Evolutionary conservation across 1,140 invertebrate species (phyloP), one percentile per base, ranked within the genome.

Genomic region (Gryllus bimaculatus): DNA sequence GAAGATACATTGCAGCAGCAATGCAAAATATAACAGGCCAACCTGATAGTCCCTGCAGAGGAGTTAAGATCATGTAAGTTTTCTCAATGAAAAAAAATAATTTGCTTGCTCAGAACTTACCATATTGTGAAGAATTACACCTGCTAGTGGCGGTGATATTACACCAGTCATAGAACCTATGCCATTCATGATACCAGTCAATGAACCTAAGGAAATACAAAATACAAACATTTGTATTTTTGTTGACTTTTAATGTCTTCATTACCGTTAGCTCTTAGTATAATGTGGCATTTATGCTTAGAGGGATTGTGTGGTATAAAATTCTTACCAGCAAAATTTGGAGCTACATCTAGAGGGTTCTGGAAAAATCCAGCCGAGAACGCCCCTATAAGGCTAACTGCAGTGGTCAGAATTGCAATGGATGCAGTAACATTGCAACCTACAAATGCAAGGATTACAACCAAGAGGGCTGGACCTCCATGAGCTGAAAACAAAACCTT

Each of bases 261-360:
- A 66, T 10, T 66, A 13, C 18, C 1, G 18, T 66, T 66, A 66
- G 7, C 54, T 66, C 18, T 66, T 66, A 66, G 18, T 66, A 18
- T 13, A 13, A 13, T 66, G 54, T 66, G 54, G 18, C 18, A 13
- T 10, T 66, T 18, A 10, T 7, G 1, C 54, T 3, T 66, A 3
- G 10, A 7, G 7, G 54, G 54, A 66, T 66, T 39, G 10, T 66
- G 54, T 66, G 10, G 10, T 66, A 66, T 21, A 78, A 5, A 39
- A 39, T 78, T 10, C n/a, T 47, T 83, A 83, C 87, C 86, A 73
- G 87, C 88, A 84, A 81, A 84, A 84, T 85, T 87, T 49, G 87
- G 87, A 12, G 88, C 88, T 77, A 90, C 84, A 81, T 90, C 88
- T 77, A 89, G 81, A 78, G 88, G 88, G 80, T 88, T 88, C 48